phyloP scores from a whole-genome alignment of 92 coral and sea anemone genomes.

The Scolanthus callimorphus region DNA sequence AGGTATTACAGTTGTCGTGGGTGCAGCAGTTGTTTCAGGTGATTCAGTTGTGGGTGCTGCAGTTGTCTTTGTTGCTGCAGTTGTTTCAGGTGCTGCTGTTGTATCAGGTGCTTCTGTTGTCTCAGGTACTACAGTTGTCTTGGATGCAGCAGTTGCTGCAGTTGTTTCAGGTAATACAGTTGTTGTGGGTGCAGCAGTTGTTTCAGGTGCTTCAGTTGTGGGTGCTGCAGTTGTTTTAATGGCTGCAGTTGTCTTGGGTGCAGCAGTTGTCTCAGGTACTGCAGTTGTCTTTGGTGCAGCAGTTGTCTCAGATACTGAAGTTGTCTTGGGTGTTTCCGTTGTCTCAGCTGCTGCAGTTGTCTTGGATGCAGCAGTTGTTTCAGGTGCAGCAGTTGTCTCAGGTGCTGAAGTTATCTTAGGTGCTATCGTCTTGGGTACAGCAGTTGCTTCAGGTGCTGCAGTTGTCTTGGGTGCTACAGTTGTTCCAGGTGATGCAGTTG shows the following conservation, averaged over 20 bases:
- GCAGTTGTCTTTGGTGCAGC: constrained; percentile 14
- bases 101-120: background rate
- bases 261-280: constrained; percentile 5
- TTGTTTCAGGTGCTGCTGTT: constrained; percentile 2
- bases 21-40: background rate
- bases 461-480: too few species aligned
- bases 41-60: constrained; percentile 10
- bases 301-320: constrained; percentile 9
- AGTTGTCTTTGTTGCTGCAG: constrained; percentile 11
- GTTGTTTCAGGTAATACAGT: background rate
- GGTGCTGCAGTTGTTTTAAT: background rate
- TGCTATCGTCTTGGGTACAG: background rate
- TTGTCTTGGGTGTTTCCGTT: background rate
- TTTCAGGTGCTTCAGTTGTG: constrained; percentile 1
- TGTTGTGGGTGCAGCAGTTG: constrained; percentile 3
- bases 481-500: too few species aligned
- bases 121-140: constrained; percentile 1
- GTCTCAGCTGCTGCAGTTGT: constrained; percentile 1
- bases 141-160: background rate
- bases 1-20: background rate
- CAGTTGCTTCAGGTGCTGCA: background rate
- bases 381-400: background rate
- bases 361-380: background rate
- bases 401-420: background rate
- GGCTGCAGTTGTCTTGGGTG: background rate